Evolutionary conservation across 23 tunicate genomes (phyloP).

Genomic region (Styela clava): DNA sequence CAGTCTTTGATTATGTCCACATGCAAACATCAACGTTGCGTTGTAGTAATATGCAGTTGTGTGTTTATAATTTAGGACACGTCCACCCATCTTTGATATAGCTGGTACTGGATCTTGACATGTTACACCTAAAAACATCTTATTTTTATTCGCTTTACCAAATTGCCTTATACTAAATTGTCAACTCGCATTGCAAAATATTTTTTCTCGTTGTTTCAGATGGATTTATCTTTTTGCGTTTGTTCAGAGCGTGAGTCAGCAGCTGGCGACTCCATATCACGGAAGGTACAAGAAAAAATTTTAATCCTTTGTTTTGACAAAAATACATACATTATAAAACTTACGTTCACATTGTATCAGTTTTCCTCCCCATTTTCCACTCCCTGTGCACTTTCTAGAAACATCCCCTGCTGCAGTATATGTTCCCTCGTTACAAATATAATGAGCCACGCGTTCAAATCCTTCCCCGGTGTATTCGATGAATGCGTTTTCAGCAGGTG

Average conservation of each 20-base stretch:
- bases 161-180: too few species aligned
- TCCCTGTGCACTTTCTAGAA: conserved; percentile 23
- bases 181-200: too few species aligned
- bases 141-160: too few species aligned
- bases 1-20: conserved; percentile 13
- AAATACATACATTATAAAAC: background rate
- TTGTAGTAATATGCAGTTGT: background rate
- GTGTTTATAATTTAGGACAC: background rate
- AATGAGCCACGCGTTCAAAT: conserved; percentile 27
- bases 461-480: conserved; percentile 36
- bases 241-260: too few species aligned
- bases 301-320: too few species aligned
- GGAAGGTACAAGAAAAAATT: too few species aligned
- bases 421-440: conserved; percentile 27
- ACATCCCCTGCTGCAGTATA: conserved; percentile 23
- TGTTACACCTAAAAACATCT: conserved; percentile 8
- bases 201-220: too few species aligned
- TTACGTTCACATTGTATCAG: conserved; percentile 27
- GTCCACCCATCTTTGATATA: conserved; percentile 7
- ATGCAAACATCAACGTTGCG: conserved; percentile 11
- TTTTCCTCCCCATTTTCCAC: conserved; percentile 28
- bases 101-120: conserved; percentile 23
- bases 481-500: conserved; percentile 9
- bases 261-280: too few species aligned
- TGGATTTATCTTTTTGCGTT: too few species aligned